These are phyloP conservation scores for Sakesphorus luctuosus DNA, from an alignment of 2,113 vertebrate genomes.

Conservation along the genomic window DNA sequence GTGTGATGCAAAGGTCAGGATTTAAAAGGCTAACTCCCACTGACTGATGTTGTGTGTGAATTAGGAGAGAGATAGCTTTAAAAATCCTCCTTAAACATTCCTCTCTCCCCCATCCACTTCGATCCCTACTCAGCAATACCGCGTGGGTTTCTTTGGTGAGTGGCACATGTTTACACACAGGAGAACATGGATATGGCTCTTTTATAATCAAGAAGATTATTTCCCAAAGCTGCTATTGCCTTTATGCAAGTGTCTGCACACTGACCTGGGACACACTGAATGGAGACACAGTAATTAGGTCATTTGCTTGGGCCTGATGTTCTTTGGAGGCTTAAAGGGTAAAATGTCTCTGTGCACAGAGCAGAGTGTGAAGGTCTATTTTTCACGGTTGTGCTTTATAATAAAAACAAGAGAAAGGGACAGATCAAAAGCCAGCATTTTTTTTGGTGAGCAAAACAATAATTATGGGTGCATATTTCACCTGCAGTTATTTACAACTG, in stretches of 20 bases:
- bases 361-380: background rate
- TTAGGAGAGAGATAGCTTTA: background rate
- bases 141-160: background rate
- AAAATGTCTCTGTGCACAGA: background rate
- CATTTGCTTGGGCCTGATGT: constrained; percentile 29
- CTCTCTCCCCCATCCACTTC: background rate
- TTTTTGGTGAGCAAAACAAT: background rate
- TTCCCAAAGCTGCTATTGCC: constrained; percentile 24
- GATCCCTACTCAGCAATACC: background rate
- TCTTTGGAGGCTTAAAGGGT: constrained; percentile 40
- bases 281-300: constrained; percentile 14
- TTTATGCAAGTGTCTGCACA: background rate
- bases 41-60: background rate
- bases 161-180: background rate
- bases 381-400: background rate
- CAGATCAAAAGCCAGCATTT: constrained; percentile 24
- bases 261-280: background rate
- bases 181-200: background rate
- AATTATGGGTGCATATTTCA: constrained; percentile 26
- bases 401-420: background rate
- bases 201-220: background rate
- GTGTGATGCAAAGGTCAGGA: background rate
- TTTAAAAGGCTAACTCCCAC: background rate
- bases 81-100: background rate
- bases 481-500: constrained; percentile 13